Base-by-base conservation (phyloP, 2,888 invertebrate species). In the Agrilus mali region DNA sequence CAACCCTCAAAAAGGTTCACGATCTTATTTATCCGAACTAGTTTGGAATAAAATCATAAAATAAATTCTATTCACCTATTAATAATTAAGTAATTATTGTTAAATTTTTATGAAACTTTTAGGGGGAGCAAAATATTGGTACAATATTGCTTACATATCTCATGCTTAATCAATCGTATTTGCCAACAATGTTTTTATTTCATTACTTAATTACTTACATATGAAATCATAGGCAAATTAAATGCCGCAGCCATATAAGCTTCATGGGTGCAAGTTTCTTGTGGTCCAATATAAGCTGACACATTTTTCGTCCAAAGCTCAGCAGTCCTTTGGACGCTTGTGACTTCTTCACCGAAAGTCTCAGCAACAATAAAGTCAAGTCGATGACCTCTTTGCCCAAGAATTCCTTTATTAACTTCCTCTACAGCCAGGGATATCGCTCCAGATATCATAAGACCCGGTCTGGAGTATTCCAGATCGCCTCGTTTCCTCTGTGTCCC, bases 221-320 rank as follows among this genome's bases (percentile, higher is more conserved):
- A 94, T 52, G 94, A 94, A 60, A 94, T 86, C 94, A 95, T 94
- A 5, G 93, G 92, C 39, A 93, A 70, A 66, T 94, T 92, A 68
- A 94, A 92, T 35, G 92, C 86, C 1, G 92, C 86, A 0, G 94
- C 93, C 80, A 95, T 86, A 52, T 86, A 78, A 0, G 88, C 94
- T 67, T 95, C 94, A 65, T 93, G 90, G 15, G 88, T 80, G 64
- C 94, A 92, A 0, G 90, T 87, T 64, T 89, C 89, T 60, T 87
- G 86, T 0, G 87, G 87, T 1, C 93, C 94, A 53, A 95, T 86
- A 63, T 88, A 92, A 32, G 80, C 93, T 2, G 86, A 82, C 42
- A 94, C 80, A 58, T 90, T 86, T 51, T 76, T 72, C 39, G 80
- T 83, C 85, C 90, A 88, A 35, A 92, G 67, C 13, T 84, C 73